Evolutionary conservation across 2,113 vertebrate genomes (phyloP), one percentile per base, ranked within the genome.

Genomic region (Gobiocypris rarus): DNA sequence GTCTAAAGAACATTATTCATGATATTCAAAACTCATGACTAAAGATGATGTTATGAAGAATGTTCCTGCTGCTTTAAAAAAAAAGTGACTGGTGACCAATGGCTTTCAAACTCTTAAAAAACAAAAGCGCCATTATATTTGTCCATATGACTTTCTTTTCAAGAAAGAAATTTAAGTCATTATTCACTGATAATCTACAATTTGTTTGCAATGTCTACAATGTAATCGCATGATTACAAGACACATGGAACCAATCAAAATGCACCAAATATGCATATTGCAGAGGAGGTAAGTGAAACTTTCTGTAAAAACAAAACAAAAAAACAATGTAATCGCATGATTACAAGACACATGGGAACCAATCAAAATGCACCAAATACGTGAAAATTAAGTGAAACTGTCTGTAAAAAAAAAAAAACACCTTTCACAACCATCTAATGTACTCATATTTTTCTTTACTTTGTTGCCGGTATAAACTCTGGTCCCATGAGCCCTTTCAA

Each of bases 401-500:
- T n/a, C n/a, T n/a, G n/a, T n/a, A n/a, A n/a, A n/a, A n/a, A n/a
- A n/a, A n/a, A n/a, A n/a, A n/a, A n/a, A n/a, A n/a, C n/a, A n/a
- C n/a, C 22, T 73, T 73, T 45, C 11, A 45, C 15, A 45, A 24
- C 41, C 5, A n/a, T 58, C 75, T 24, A 58, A 58, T 24, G 31
- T 22, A 41, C 19, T 76, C 19, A 41, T 22, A 19, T 45, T 73
- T 71, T n/a, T 73, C 11, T 69, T 41, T 6, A 41, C 4, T 73
- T 24, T 59, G 6, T 61, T 61, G 38, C 7, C 38, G n/a, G n/a
- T n/a, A n/a, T 45, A 45, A 78, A 78, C 3, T 45, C n/a, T 14
- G 22, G 5, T 76, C 75, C 31, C 52, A 56, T 5, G 52, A 58
- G 28, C 24, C 54, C 75, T 76, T 78, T 61, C 56, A 43, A 78